Base-by-base conservation (phyloP, 2,797 vertebrate genomes). In the Falco biarmicus region DNA sequence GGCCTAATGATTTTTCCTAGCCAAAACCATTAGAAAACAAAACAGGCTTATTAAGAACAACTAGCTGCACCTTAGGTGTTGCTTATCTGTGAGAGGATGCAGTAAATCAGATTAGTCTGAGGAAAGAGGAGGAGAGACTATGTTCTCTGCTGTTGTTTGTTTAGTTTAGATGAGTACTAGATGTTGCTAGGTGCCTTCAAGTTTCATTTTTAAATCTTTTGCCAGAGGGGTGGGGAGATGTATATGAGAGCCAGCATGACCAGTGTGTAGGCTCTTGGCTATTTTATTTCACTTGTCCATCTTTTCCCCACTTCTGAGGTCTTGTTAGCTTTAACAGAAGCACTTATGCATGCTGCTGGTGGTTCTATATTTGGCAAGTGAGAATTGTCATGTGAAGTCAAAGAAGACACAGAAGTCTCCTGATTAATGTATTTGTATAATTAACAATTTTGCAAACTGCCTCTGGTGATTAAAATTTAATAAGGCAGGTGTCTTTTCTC, bases 381-480 rank as follows among this genome's bases (percentile, higher is more conserved):
- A 64, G 16, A 73, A 84, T 60, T 19, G 16, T 66, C 39, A 63
- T 41, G 31, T 74, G 32, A 83, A 77, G 26, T 83, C 25, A 91
- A 65, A 82, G 47, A 87, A 82, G 57, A 54, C 14, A 47, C 10
- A 50, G 22, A 90, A 57, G 4, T 81, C 32, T 41, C 22, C 25
- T 54, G 63, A 81, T 84, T 53, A 79, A 90, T 79, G 13, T 37
- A 56, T 90, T 90, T 93, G 28, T 84, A 59, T 63, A 87, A 90
- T 60, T 84, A 66, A 53, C 84, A 82, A 76, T 91, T 94, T 89
- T 82, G 22, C 0, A 0, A 73, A 56, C 75, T 85, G 64, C 48
- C 41, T 47, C 29, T 90, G 34, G 50, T 89, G 43, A 76, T 60
- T 87, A 81, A 84, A 64, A 64, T 77, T 88, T 84, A 87, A 64